phyloP scores from a whole-genome alignment of 2,797 vertebrate genomes.

The Monodelphis domestica region DNA sequence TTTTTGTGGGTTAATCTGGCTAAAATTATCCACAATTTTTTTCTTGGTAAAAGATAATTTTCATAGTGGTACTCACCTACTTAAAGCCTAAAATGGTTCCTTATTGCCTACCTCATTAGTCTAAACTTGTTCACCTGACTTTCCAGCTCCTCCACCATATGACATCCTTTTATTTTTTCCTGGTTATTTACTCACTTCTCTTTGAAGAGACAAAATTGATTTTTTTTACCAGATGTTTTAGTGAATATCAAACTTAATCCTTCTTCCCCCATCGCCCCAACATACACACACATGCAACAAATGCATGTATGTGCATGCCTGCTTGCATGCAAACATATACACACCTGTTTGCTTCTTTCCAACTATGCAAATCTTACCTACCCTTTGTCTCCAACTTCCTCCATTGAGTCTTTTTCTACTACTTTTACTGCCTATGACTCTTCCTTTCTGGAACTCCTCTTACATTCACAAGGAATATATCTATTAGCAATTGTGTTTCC shows the following conservation, averaged over 20 bases:
- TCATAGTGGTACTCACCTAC: neutral
- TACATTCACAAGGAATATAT: too few relatives aligned
- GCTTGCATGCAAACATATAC: neutral
- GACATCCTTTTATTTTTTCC: neutral
- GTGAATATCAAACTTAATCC: neutral
- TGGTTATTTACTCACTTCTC: neutral
- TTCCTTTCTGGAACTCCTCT: too few relatives aligned
- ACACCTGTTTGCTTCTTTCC: neutral
- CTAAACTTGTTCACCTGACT: neutral
- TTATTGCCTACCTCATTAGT: neutral
- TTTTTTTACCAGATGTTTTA: neutral
- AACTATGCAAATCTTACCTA: too few relatives aligned
- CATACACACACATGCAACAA: neutral
- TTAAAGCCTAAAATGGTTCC: too few relatives aligned
- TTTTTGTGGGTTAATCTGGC: neutral
- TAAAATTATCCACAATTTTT: neutral
- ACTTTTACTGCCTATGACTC: too few relatives aligned
- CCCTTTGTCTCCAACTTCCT: too few relatives aligned
- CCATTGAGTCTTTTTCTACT: too few relatives aligned
- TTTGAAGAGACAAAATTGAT: neutral
- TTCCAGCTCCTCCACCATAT: neutral
- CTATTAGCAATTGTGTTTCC: too few relatives aligned
- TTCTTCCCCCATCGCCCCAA: neutral
- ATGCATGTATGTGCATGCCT: neutral
- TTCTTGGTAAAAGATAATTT: neutral